A percentile compares a stretch with the other conserved stretches of the same genome.
phyloP scores from a whole-genome alignment of 2,888 invertebrate species.

The Limnephilus rhombicus region DNA sequence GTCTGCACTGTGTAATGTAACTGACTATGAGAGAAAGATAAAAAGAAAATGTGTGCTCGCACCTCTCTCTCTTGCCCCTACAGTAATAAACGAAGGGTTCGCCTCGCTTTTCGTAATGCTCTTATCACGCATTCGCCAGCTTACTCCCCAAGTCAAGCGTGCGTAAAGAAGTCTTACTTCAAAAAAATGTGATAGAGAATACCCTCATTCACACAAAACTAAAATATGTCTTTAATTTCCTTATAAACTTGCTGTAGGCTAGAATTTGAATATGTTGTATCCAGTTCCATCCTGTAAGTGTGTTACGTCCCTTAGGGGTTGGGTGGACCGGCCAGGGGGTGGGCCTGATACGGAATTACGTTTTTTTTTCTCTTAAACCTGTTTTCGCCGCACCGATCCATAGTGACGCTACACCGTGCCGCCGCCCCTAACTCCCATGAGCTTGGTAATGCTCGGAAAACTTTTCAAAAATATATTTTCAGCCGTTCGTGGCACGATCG shows the following conservation, averaged over 20 bases:
- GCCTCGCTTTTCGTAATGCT: too few species aligned
- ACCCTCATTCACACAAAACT: too few species aligned
- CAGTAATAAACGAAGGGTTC: too few species aligned
- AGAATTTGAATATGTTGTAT: not conserved
- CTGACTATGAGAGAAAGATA: too few species aligned
- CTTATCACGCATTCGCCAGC: too few species aligned
- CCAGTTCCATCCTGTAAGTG: constrained; percentile 7
- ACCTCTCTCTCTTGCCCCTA: too few species aligned
- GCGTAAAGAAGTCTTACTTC: too few species aligned
- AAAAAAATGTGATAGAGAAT: too few species aligned
- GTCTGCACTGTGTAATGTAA: too few species aligned
- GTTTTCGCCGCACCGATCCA: constrained; percentile 55
- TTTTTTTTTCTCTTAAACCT: constrained; percentile 60
- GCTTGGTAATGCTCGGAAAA: constrained; percentile 26
- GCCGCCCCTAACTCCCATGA: constrained; percentile 22
- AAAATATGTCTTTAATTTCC: too few species aligned
- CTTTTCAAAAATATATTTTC: constrained; percentile 35
- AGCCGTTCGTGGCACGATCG: constrained; percentile 3
- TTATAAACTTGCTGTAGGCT: not conserved
- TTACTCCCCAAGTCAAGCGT: too few species aligned
- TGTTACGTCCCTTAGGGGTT: not conserved
- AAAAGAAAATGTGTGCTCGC: too few species aligned
- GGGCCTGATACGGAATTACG: constrained; percentile 60
- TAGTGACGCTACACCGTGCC: constrained; percentile 16
- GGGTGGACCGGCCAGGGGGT: constrained; percentile 21